phyloP scores from a whole-genome alignment of 2,113 vertebrate species.

The Mus musculus region DNA sequence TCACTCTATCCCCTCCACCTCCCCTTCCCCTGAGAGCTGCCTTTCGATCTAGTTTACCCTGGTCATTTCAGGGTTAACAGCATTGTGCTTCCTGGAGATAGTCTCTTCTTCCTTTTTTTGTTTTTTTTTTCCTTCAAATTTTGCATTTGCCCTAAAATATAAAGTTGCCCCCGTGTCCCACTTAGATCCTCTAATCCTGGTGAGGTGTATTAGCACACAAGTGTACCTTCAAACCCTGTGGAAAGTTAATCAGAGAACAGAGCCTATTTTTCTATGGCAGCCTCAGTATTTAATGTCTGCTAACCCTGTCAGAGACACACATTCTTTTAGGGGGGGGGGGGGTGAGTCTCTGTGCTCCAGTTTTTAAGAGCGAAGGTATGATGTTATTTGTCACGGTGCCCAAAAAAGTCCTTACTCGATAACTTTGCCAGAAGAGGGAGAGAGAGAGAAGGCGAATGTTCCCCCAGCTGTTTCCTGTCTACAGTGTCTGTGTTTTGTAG shows the following conservation, averaged over 20 bases:
- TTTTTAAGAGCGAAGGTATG: constrained; percentile 95
- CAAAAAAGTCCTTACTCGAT: constrained; percentile 99
- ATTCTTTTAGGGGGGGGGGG: constrained; percentile 86
- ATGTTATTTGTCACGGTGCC: constrained; percentile 99
- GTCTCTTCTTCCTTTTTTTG: neutral
- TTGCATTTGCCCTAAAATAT: constrained; percentile 53
- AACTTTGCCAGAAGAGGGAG: constrained; percentile 98
- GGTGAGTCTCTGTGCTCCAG: constrained; percentile 88
- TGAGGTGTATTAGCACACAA: constrained; percentile 68
- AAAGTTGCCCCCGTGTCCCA: constrained; percentile 34
- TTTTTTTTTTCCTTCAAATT: neutral
- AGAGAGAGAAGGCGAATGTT: constrained; percentile 96
- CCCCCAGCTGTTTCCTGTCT: constrained; percentile 99
- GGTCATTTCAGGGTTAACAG: constrained; percentile 83
- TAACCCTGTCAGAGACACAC: constrained; percentile 86
- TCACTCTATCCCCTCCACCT: neutral
- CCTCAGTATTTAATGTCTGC: constrained; percentile 83
- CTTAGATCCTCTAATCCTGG: neutral
- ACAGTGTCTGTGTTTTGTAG: constrained; percentile 99
- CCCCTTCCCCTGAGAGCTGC: neutral
- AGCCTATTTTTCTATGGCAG: constrained; percentile 81
- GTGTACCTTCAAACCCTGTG: constrained; percentile 45
- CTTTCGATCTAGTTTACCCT: constrained; percentile 63
- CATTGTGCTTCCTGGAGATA: neutral
- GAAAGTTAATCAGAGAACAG: constrained; percentile 83